These are phyloP conservation scores for Lasioglossum zephyrum DNA, from an alignment of 2,888 invertebrate genomes.

Conservation along the genomic window DNA sequence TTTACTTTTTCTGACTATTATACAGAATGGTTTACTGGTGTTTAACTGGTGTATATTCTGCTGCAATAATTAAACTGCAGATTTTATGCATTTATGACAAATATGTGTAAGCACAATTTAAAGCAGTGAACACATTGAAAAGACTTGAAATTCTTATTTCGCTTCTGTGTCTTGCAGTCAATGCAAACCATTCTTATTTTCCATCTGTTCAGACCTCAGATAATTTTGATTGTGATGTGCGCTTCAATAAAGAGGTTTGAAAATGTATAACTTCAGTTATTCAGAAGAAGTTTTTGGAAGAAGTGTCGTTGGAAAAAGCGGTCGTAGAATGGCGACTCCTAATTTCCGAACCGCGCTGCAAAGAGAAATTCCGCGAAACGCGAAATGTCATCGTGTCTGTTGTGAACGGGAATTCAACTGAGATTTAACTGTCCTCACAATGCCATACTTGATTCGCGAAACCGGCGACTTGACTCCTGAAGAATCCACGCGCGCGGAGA, in stretches of 20 bases:
- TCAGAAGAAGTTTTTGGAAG: no score
- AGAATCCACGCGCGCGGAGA: constrained; percentile 32
- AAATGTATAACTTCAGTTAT: no score
- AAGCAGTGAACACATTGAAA: no score
- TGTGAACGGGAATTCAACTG: constrained; percentile 17
- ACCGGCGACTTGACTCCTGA: constrained; percentile 41
- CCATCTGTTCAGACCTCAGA: no score
- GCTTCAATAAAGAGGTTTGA: neutral
- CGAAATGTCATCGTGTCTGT: constrained; percentile 61
- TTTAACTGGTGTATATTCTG: neutral
- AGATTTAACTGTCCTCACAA: constrained; percentile 24
- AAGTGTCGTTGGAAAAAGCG: neutral
- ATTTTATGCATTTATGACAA: no score
- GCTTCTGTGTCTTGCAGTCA: no score
- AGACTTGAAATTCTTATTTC: no score
- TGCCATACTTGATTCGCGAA: constrained; percentile 43
- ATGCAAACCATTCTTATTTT: no score
- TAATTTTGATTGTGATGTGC: no score
- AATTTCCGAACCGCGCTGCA: constrained; percentile 26
- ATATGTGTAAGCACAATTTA: no score
- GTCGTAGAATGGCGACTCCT: neutral
- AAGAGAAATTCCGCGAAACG: constrained; percentile 22
- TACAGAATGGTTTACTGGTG: neutral
- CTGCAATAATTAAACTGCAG: no score
- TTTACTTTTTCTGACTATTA: neutral